Evolutionary conservation across 2,797 vertebrate genomes (phyloP).

Genomic region (Sebastes hopkinsi): DNA sequence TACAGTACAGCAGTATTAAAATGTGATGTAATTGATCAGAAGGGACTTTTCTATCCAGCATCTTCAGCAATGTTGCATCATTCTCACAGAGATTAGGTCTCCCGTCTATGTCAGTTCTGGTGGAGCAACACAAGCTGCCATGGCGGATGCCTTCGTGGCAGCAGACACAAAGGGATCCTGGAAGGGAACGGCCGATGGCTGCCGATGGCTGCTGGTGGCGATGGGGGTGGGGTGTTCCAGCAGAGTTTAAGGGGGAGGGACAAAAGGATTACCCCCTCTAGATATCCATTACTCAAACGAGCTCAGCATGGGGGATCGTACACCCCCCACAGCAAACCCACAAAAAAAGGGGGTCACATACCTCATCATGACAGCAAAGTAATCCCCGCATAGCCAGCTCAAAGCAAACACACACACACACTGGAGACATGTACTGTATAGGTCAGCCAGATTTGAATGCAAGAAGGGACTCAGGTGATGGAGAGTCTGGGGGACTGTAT

Average conservation of each 20-base stretch:
- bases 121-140: slow-evolving; percentile 34
- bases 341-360: slow-evolving; percentile 70
- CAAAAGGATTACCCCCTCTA: slow-evolving; percentile 62
- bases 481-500: not conserved
- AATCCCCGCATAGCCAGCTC: slow-evolving; percentile 52
- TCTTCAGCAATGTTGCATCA: not conserved
- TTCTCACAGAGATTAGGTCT: slow-evolving; percentile 25
- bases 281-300: slow-evolving; percentile 66
- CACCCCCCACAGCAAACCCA: slow-evolving; percentile 41
- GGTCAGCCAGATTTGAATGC: slow-evolving; percentile 30
- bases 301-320: slow-evolving; percentile 41
- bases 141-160: slow-evolving; percentile 42
- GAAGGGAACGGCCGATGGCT: slow-evolving; percentile 36
- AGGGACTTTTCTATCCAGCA: not conserved
- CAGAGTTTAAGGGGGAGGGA: slow-evolving; percentile 51
- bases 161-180: slow-evolving; percentile 69
- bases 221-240: slow-evolving; percentile 54
- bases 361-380: slow-evolving; percentile 56
- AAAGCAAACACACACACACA: slow-evolving; percentile 19
- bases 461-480: slow-evolving; percentile 16
- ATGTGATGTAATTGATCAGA: not conserved
- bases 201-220: slow-evolving; percentile 30
- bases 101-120: not conserved
- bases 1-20: not conserved
- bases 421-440: not conserved